Percentiles rank a stretch among this genome's conserved stretches.
Evolutionary conservation across 2,797 vertebrate genomes (phyloP).

Genomic region (Acrocephalus scirpaceus): DNA sequence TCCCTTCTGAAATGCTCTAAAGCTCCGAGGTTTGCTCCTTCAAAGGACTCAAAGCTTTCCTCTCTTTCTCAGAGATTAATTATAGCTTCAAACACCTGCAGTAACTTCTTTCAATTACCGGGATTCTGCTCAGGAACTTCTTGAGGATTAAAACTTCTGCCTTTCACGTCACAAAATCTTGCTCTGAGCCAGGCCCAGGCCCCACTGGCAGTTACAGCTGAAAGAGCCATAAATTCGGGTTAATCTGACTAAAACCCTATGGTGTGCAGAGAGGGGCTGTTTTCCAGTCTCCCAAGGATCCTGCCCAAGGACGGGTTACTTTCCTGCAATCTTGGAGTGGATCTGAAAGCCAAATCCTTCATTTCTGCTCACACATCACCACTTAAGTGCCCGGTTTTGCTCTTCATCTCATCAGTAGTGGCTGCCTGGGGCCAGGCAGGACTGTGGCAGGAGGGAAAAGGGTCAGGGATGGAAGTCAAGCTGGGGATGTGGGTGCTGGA

Average conservation of each 20-base stretch:
- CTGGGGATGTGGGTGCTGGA: neutral
- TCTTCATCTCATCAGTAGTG: neutral
- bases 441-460: neutral
- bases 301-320: neutral
- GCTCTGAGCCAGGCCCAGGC: neutral
- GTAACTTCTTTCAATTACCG: neutral
- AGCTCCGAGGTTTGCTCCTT: conserved; percentile 9
- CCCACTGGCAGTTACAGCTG: neutral
- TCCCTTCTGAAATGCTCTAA: neutral
- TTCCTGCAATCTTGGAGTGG: neutral
- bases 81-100: conserved; percentile 3
- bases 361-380: neutral
- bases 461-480: accelerated
- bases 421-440: neutral
- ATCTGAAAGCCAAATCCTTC: conserved; percentile 19
- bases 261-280: neutral
- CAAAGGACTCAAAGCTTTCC: neutral
- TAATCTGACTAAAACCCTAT: neutral
- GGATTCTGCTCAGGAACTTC: conserved; percentile 17
- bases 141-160: neutral
- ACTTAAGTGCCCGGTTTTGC: neutral
- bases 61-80: conserved; percentile 28
- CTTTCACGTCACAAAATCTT: neutral
- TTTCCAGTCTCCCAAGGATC: neutral
- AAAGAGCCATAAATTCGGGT: neutral